Conservation (phyloP, 1,140 invertebrate species). For the Atta texana region DNA sequence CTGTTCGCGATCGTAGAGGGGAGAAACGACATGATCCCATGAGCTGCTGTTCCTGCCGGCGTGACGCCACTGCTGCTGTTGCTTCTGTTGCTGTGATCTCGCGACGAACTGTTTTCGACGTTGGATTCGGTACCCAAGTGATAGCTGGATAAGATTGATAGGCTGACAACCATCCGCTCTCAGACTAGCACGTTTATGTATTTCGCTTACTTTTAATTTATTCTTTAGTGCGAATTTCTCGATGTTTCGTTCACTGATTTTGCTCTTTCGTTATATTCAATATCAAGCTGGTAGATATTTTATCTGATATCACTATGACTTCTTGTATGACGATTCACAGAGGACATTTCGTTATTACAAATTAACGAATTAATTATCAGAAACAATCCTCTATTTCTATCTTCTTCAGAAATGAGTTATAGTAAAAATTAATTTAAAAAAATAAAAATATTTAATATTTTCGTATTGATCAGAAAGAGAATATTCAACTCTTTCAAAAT, state of each 20-base stretch:
- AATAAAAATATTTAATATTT: neutral
- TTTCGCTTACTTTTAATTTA: conserved; percentile 39
- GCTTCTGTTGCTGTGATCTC: conserved; percentile 75
- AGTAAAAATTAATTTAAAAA: too few species aligned
- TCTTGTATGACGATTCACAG: neutral
- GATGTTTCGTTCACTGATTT: neutral
- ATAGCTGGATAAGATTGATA: conserved; percentile 64
- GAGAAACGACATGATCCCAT: conserved; percentile 63
- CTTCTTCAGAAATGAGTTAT: neutral
- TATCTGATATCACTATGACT: neutral
- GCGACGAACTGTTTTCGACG: conserved; percentile 66
- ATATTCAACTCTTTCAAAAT: neutral
- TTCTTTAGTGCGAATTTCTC: neutral
- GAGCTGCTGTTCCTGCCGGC: conserved; percentile 72
- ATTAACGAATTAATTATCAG: neutral
- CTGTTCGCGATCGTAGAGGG: conserved; percentile 24
- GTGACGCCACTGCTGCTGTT: conserved; percentile 72
- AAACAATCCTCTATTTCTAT: neutral
- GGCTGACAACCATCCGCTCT: conserved; percentile 41
- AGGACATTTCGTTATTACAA: neutral
- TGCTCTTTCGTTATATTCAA: neutral
- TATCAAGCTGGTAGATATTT: neutral
- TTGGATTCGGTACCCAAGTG: conserved; percentile 47
- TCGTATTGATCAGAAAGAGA: neutral
- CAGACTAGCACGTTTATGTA: conserved; percentile 42